These are phyloP conservation scores for Catostylus mosaicus DNA, from an alignment of 30 jellyfish, hydroid and myxozoan species.

Conservation along the genomic window DNA sequence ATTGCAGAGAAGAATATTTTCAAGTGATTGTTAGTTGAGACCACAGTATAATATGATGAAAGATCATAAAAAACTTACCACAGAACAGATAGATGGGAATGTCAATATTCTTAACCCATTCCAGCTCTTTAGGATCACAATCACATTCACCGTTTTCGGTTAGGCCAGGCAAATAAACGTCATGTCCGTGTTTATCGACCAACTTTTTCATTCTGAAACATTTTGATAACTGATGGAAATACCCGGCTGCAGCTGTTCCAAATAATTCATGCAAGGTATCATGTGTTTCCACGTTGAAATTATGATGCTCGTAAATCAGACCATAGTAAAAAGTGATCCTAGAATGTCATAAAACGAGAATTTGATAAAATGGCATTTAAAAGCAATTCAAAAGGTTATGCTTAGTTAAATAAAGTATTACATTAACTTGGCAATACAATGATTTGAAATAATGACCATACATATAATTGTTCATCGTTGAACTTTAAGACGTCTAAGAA, in stretches of 20 bases:
- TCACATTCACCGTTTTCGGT: conserved; percentile 19
- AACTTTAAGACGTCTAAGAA: too few species aligned
- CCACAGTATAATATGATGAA: too few species aligned
- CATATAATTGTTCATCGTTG: too few species aligned
- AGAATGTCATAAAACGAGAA: not conserved
- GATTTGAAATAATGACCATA: too few species aligned
- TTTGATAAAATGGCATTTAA: not conserved
- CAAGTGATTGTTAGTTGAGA: too few species aligned
- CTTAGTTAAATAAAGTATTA: too few species aligned
- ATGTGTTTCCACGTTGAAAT: conserved; percentile 71
- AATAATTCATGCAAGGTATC: conserved; percentile 67
- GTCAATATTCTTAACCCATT: conserved; percentile 51
- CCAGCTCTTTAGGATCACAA: conserved; percentile 23
- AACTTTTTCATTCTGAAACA: conserved; percentile 43
- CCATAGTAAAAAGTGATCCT: conserved; percentile 70
- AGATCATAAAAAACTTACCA: conserved; percentile 25
- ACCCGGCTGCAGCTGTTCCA: conserved; percentile 74
- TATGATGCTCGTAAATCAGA: conserved; percentile 66
- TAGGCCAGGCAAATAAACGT: conserved; percentile 66
- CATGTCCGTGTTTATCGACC: conserved; percentile 70
- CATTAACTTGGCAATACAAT: too few species aligned
- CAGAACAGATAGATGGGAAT: conserved; percentile 48
- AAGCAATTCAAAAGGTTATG: too few species aligned
- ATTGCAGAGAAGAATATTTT: too few species aligned
- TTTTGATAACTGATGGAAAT: conserved; percentile 59